Base-by-base conservation (phyloP, 2,888 invertebrate species). In the Yponomeuta evonymella region DNA sequence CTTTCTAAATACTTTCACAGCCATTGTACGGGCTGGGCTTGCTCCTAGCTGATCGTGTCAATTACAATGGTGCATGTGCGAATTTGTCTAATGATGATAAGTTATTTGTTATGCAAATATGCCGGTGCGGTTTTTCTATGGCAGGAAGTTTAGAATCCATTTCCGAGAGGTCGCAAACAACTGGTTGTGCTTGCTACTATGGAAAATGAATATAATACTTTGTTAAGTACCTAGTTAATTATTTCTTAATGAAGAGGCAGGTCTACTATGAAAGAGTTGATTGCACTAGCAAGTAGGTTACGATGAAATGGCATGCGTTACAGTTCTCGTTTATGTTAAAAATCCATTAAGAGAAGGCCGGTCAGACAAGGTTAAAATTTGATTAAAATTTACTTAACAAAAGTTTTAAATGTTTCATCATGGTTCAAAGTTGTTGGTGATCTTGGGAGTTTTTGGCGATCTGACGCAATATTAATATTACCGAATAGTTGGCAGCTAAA, bases 1-100 rank as follows among this genome's bases (percentile, higher is more conserved):
- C 91, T 91, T 91, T 91, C 91, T 91, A 90, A 82, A 84, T 83
- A 89, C 91, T 91, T 91, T 91, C 91, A 88, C 91, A 85, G 86
- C 84, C 81, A 88, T 90, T 89, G 90, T 89, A 79, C 75, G 68
- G 12, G 51, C 51, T 15, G 51, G 51, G 15, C 15, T 58, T 15
- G 15, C 51, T 12, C 51, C 51, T 58, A 58, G 51, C 51, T 15
- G 51, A 58, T 58, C 51, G 12, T 12, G 51, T 58, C 51, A 58
- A 58, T 58, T 58, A 15, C 12, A 58, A 58, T 58, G 51, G 51
- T 4, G 15, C 51, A 58, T 58, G 51, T 58, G 51, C 51, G 51
- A 58, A 58, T 15, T 58, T 58, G 51, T 58, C 51, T 58, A 58
- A 58, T 58, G 51, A 58, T 58, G 51, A 58, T 5, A 43, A 43